Base-by-base conservation (phyloP, 2,797 vertebrate species). In the Platyrinchus mystaceus region DNA sequence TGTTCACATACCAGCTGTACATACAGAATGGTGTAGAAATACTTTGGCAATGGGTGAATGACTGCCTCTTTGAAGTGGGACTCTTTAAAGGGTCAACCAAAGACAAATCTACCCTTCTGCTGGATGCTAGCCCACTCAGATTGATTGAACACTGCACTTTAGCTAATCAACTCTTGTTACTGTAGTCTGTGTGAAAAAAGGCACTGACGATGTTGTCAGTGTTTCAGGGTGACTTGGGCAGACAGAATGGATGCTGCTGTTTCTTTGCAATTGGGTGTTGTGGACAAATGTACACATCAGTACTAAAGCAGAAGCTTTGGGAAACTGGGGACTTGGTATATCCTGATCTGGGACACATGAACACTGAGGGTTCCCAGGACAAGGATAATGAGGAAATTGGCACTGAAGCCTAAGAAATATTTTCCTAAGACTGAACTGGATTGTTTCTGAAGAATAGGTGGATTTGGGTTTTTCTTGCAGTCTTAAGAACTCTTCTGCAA, bases 91-190 rank as follows among this genome's bases (percentile, higher is more conserved):
- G 14, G 10, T 81, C 17, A 20, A 12, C 9, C 43, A 32, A 36
- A 87, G 56, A 58, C 13, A 64, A 39, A 49, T 39, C 26, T 59
- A 5, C 12, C 12, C 2, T 50, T 81, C 37, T 89, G 9, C 53
- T 64, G 0, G 5, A 28, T 71, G n/a, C 36, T 71, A 0, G 26
- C 9, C 5, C 14, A 6, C 47, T 62, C 18, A 19, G 49, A 41
- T 10, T 60, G 53, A 34, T 11, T 53, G 34, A 73, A 50, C 0
- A 0, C 28, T 32, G 44, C 0, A 2, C 23, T 83, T 84, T 27
- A 60, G 8, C 12, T 71, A 15, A 24, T 39, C 62, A 71, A 2
- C 9, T 46, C 21, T 85, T 63, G 7, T 1, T 85, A 37, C 22
- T 18, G 3, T 52, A 36, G 34, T 9, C 14, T 49, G n/a, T 3